Conservation (phyloP, 1,140 invertebrate species). For the Eriocheir sinensis region DNA sequence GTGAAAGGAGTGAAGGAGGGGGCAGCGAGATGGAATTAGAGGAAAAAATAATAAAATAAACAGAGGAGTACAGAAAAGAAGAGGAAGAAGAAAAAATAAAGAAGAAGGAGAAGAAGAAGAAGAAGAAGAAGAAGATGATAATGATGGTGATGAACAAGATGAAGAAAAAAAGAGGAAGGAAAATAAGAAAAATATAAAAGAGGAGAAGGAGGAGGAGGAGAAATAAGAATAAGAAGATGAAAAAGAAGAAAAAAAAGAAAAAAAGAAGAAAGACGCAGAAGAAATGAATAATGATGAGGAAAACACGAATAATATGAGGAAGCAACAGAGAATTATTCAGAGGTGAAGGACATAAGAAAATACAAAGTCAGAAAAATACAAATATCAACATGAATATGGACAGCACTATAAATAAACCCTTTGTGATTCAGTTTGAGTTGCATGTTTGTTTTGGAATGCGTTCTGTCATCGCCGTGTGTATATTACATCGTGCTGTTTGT, state of each 20-base stretch:
- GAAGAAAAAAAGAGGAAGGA: neutral
- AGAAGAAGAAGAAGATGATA: neutral
- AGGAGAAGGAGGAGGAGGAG: neutral
- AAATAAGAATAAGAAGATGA: too few species aligned
- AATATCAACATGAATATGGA: neutral
- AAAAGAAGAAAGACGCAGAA: too few species aligned
- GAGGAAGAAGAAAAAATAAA: neutral
- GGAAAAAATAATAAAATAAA: neutral
- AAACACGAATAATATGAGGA: too few species aligned
- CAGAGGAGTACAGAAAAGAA: neutral
- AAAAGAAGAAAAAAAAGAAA: too few species aligned
- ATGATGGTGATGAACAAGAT: neutral
- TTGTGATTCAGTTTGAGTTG: too few species aligned
- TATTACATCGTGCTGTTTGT: too few species aligned
- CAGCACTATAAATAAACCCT: neutral
- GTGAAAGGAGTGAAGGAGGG: neutral
- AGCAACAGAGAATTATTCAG: too few species aligned
- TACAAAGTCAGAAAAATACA: too few species aligned
- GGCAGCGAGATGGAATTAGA: too few species aligned
- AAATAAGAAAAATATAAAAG: neutral
- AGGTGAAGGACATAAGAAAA: too few species aligned
- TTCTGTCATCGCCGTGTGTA: neutral
- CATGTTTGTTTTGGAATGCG: neutral
- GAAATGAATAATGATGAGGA: too few species aligned
- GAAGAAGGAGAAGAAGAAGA: neutral